These are phyloP conservation scores for Hesperophylax magnus DNA, from an alignment of 1,140 invertebrate species.

Conservation along the genomic window DNA sequence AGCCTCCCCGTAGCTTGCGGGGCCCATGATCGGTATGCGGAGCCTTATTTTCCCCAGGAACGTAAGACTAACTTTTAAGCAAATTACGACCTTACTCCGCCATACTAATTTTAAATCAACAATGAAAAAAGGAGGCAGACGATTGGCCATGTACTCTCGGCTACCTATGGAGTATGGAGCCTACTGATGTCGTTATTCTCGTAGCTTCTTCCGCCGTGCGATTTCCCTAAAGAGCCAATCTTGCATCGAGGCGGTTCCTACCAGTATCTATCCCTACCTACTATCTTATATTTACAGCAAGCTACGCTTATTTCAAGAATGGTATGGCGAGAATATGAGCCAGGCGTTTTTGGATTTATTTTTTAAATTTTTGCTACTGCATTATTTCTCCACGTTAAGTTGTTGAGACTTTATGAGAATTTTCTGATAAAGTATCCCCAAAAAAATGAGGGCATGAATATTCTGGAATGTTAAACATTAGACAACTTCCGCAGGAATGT, in stretches of 20 bases:
- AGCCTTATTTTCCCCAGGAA: not conserved
- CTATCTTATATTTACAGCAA: too few species aligned
- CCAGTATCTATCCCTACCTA: not conserved
- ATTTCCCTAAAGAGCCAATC: slow-evolving; percentile 45
- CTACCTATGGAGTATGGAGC: too few species aligned
- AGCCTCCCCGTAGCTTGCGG: not conserved
- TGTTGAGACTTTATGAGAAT: too few species aligned
- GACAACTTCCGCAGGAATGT: too few species aligned
- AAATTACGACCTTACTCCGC: slow-evolving; percentile 9
- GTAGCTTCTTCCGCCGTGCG: slow-evolving; percentile 18
- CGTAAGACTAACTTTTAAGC: slow-evolving; percentile 25
- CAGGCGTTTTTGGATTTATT: too few species aligned
- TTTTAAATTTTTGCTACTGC: not conserved
- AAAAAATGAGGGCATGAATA: too few species aligned
- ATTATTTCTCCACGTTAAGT: too few species aligned
- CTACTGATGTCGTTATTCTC: slow-evolving; percentile 4
- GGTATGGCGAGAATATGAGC: too few species aligned
- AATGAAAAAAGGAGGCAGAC: slow-evolving; percentile 34
- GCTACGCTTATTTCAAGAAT: too few species aligned
- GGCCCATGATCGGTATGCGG: not conserved
- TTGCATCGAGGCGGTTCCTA: not conserved
- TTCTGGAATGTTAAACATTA: too few species aligned
- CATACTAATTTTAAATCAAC: slow-evolving; percentile 43
- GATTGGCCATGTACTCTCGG: not conserved
- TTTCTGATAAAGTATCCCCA: too few species aligned